phyloP scores from a whole-genome alignment of 2,797 vertebrate species.

The Peromyscus nudipes region DNA sequence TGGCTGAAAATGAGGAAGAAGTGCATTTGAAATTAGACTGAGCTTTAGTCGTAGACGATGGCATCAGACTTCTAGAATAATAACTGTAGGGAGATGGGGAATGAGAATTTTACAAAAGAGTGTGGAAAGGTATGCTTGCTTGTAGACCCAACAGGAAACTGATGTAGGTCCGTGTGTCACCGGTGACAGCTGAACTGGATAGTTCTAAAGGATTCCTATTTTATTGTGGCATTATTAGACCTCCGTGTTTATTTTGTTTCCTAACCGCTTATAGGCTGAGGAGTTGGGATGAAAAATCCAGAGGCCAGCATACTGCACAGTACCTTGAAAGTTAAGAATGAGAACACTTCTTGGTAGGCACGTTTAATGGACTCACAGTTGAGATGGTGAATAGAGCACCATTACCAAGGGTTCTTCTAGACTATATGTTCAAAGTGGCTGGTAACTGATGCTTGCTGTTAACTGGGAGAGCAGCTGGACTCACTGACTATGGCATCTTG shows the following conservation, averaged over 20 bases:
- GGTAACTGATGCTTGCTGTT: too few relatives aligned
- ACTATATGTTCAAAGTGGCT: not conserved
- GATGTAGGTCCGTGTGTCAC: not conserved
- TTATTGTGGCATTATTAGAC: not conserved
- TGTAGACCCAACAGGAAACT: not conserved
- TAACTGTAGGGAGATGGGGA: not conserved
- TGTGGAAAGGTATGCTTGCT: not conserved
- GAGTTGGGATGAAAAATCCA: not conserved
- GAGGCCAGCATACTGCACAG: not conserved
- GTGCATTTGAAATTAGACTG: not conserved
- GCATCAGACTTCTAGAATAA: not conserved
- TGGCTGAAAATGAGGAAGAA: not conserved
- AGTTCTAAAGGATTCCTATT: not conserved
- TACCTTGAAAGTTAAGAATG: not conserved
- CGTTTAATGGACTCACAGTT: not conserved
- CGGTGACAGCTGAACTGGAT: not conserved
- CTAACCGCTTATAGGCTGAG: not conserved
- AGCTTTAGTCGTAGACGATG: not conserved
- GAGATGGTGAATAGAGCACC: not conserved
- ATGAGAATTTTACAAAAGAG: not conserved
- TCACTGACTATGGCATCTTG: fast-evolving
- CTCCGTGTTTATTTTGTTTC: not conserved
- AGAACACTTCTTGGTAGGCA: not conserved
- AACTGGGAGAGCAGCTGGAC: not conserved
- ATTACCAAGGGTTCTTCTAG: too few relatives aligned